Percentiles rank a stretch among this genome's conserved stretches.
These are phyloP conservation scores for Pygoscelis adeliae DNA, from an alignment of 2,113 vertebrate genomes.

Conservation along the genomic window DNA sequence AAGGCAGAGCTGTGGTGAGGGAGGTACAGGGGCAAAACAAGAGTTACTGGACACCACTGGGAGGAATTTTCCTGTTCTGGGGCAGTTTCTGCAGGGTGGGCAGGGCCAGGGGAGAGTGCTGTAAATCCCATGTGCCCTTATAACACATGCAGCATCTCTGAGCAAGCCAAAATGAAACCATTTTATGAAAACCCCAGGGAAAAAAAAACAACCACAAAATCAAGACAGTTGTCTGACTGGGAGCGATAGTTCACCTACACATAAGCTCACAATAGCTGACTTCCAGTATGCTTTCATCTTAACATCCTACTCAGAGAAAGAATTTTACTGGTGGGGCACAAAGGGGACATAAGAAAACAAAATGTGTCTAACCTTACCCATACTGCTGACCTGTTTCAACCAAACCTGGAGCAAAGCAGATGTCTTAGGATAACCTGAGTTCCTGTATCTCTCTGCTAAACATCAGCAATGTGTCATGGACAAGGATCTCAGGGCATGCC, in stretches of 20 bases:
- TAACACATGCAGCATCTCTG: background rate
- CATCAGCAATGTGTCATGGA: background rate
- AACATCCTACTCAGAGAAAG: background rate
- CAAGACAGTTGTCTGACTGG: background rate
- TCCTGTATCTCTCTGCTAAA: background rate
- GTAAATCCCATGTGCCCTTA: background rate
- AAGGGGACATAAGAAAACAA: background rate
- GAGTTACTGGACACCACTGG: background rate
- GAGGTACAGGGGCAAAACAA: background rate
- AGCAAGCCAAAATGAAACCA: rapidly evolving
- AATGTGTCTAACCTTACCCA: background rate
- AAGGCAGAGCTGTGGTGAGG: background rate
- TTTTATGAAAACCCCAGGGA: background rate
- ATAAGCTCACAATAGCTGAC: background rate
- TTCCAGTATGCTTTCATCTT: background rate
- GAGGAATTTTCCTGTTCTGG: background rate
- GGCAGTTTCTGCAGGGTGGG: background rate
- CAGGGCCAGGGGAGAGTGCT: background rate
- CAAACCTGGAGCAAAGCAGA: background rate
- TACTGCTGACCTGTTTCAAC: background rate
- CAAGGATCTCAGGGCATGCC: background rate
- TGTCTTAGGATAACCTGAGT: background rate
- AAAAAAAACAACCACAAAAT: background rate
- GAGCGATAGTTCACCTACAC: background rate
- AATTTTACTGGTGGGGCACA: background rate